Percentiles rank a stretch among this genome's conserved stretches.
phyloP scores from a whole-genome alignment of 2,888 invertebrate genomes.

The Hipparchia semele region DNA sequence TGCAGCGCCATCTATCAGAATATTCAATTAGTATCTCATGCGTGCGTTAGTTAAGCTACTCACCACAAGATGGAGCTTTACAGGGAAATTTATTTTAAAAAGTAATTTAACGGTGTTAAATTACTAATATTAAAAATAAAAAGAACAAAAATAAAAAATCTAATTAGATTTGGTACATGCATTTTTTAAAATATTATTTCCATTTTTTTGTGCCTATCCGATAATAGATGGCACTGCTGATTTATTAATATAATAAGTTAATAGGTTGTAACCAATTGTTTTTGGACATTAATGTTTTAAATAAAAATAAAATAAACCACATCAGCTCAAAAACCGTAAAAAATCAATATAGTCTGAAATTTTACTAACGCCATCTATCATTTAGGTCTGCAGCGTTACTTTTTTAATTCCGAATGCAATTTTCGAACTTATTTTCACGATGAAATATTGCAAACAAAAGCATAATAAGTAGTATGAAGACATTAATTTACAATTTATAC shows the following conservation, averaged over 20 bases:
- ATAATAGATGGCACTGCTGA: background rate
- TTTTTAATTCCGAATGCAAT: background rate
- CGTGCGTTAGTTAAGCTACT: background rate
- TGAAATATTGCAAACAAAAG: background rate
- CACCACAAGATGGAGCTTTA: background rate
- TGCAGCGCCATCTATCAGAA: background rate
- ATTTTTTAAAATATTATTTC: background rate
- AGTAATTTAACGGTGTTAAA: no score
- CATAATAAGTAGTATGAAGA: no score
- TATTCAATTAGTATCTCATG: no score
- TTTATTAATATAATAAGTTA: background rate
- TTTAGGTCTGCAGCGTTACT: background rate
- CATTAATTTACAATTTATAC: background rate
- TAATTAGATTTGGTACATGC: no score
- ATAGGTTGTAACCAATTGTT: no score
- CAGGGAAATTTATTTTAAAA: background rate
- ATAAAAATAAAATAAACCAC: no score
- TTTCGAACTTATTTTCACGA: no score
- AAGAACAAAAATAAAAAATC: no score
- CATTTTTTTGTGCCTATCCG: background rate
- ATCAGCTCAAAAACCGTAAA: no score
- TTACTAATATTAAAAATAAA: no score
- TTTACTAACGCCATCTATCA: slow-evolving; percentile 5
- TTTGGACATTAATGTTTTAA: no score
- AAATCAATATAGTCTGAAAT: background rate